Conservation (phyloP, 2,888 invertebrate species). For the Morpho helenor region DNA sequence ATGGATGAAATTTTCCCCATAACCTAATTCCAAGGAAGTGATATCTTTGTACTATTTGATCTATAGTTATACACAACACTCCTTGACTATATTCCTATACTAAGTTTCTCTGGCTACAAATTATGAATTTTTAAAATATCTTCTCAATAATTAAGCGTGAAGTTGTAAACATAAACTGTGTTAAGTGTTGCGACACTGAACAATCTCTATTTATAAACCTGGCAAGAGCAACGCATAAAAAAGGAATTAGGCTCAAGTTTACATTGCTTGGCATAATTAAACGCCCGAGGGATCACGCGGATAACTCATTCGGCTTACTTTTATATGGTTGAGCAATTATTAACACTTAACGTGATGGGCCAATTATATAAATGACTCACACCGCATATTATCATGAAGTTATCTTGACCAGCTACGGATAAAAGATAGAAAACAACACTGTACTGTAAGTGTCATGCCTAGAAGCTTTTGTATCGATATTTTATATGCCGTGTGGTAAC, state of each 20-base stretch:
- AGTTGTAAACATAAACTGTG: slow-evolving; percentile 7
- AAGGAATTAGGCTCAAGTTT: slow-evolving; percentile 11
- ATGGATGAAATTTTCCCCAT: too few relatives aligned
- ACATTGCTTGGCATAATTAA: slow-evolving; percentile 18
- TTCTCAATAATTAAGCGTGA: slow-evolving; percentile 6
- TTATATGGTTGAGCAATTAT: slow-evolving; percentile 18
- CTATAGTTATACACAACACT: too few relatives aligned
- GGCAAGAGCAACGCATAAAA: slow-evolving; percentile 4
- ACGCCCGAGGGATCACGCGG: slow-evolving; percentile 4
- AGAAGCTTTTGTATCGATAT: too few relatives aligned
- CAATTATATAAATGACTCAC: slow-evolving; percentile 26
- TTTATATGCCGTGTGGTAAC: too few relatives aligned
- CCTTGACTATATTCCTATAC: too few relatives aligned
- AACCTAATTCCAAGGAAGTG: too few relatives aligned
- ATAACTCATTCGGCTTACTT: slow-evolving; percentile 17
- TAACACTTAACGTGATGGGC: slow-evolving; percentile 23
- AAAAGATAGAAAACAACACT: too few relatives aligned
- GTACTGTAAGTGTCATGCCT: too few relatives aligned
- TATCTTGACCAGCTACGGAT: neutral
- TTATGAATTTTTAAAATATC: slow-evolving; percentile 2
- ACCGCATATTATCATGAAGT: slow-evolving; percentile 17
- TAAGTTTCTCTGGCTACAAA: neutral
- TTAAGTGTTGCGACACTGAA: slow-evolving; percentile 5
- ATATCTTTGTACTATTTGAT: too few relatives aligned
- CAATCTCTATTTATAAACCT: slow-evolving; percentile 16